Conservation (phyloP, 2,113 vertebrate species). For the Theristicus caerulescens region DNA sequence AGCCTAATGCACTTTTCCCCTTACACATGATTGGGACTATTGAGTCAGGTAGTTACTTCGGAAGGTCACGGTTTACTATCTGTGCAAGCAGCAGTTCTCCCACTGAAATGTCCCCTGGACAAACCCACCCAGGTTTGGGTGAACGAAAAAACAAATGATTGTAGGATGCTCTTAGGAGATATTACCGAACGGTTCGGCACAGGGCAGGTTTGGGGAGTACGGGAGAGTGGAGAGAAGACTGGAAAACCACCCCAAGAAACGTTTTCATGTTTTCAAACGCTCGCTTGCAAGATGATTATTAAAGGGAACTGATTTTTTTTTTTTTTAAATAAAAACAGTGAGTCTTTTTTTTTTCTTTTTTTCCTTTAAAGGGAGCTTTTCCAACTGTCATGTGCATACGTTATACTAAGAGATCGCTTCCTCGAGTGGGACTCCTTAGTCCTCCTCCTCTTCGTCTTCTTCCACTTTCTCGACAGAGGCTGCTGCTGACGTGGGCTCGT, state of each 20-base stretch:
- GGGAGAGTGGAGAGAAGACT: not conserved
- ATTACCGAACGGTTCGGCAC: not conserved
- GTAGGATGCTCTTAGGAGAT: not conserved
- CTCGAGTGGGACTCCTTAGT: slow-evolving; percentile 40
- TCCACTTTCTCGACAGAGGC: slow-evolving; percentile 69
- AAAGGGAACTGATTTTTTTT: not conserved
- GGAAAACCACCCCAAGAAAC: not conserved
- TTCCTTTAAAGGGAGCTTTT: slow-evolving; percentile 64
- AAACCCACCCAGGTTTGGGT: not conserved
- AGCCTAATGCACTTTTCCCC: slow-evolving; percentile 66
- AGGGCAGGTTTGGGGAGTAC: not conserved
- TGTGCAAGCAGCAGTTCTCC: slow-evolving; percentile 62
- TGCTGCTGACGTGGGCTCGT: slow-evolving; percentile 61
- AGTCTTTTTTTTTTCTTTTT: not conserved
- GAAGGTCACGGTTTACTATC: slow-evolving; percentile 41
- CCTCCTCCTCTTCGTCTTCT: slow-evolving; percentile 74
- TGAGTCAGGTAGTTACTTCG: slow-evolving; percentile 80
- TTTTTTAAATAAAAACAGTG: slow-evolving; percentile 13
- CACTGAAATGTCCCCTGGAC: slow-evolving; percentile 28
- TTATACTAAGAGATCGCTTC: slow-evolving; percentile 42
- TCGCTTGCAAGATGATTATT: slow-evolving; percentile 10
- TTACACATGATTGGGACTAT: slow-evolving; percentile 35
- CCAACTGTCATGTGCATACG: slow-evolving; percentile 66
- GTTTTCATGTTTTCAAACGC: not conserved
- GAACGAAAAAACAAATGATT: not conserved